Conservation (phyloP, 2,797 vertebrate species). For the Enteromius trimaculatus region DNA sequence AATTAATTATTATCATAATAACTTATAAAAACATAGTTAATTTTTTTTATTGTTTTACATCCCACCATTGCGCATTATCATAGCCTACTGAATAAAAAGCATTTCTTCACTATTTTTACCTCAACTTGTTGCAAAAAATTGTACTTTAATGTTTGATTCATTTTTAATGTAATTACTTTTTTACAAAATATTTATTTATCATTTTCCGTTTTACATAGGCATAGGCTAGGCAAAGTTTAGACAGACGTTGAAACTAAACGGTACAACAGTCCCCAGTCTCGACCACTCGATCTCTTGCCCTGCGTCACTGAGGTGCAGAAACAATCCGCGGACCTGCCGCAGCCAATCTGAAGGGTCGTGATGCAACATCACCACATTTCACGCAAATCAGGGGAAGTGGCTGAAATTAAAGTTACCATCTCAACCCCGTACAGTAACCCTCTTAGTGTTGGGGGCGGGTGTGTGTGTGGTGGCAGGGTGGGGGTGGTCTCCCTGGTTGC, state of each 20-base stretch:
- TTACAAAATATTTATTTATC: no score
- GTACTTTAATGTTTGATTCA: no score
- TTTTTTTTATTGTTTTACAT: neutral
- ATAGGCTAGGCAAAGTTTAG: neutral
- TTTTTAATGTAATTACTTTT: no score
- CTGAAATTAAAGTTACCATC: slow-evolving; percentile 56
- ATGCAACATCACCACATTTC: slow-evolving; percentile 30
- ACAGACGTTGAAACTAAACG: neutral
- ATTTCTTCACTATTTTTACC: neutral
- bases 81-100: neutral
- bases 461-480: slow-evolving; percentile 49
- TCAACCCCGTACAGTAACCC: slow-evolving; percentile 61
- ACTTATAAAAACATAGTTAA: neutral
- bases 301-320: neutral
- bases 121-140: neutral
- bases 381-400: slow-evolving; percentile 44
- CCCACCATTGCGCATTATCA: neutral
- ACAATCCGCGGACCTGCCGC: slow-evolving; percentile 4
- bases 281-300: neutral
- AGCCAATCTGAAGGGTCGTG: slow-evolving; percentile 18
- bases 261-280: neutral
- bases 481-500: slow-evolving; percentile 73
- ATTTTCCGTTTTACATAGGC: no score
- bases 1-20: neutral
- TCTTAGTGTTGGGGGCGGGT: slow-evolving; percentile 59